Conservation (phyloP, 1,140 invertebrate genomes). For the Heliconius himera region DNA sequence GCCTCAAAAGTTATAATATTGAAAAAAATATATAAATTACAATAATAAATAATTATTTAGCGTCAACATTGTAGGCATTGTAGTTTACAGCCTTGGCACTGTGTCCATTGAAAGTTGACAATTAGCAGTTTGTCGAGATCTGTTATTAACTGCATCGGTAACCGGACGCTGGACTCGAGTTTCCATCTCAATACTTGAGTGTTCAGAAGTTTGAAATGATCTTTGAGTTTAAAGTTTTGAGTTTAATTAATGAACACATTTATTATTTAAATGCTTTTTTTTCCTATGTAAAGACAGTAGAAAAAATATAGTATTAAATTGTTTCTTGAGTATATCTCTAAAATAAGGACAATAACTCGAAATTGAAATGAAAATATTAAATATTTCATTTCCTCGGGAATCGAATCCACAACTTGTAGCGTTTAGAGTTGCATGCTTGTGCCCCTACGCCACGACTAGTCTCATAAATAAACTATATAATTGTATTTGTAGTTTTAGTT, state of each 20-base stretch:
- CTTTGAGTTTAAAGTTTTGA: background rate
- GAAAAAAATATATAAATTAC: background rate
- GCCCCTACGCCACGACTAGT: too few species aligned
- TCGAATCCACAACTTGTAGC: too few species aligned
- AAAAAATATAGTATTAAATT: too few species aligned
- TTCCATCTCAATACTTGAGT: background rate
- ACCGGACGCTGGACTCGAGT: constrained; percentile 20
- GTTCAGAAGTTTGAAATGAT: background rate
- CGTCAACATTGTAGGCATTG: background rate
- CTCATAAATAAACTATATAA: too few species aligned
- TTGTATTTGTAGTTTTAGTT: too few species aligned
- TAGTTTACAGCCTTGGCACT: constrained; percentile 21
- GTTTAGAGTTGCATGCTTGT: too few species aligned
- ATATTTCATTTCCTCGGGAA: too few species aligned
- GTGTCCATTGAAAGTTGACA: constrained; percentile 36
- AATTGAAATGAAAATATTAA: too few species aligned
- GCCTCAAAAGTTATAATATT: too few species aligned
- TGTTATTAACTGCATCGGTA: constrained; percentile 32
- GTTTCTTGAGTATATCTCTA: too few species aligned
- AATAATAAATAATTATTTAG: background rate
- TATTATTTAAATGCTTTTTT: background rate
- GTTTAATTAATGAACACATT: background rate
- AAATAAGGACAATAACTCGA: too few species aligned
- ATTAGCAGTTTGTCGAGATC: constrained; percentile 36
- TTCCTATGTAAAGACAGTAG: background rate